Base-by-base conservation (phyloP, 2,888 invertebrate genomes). In the Bimastos eiseni region DNA sequence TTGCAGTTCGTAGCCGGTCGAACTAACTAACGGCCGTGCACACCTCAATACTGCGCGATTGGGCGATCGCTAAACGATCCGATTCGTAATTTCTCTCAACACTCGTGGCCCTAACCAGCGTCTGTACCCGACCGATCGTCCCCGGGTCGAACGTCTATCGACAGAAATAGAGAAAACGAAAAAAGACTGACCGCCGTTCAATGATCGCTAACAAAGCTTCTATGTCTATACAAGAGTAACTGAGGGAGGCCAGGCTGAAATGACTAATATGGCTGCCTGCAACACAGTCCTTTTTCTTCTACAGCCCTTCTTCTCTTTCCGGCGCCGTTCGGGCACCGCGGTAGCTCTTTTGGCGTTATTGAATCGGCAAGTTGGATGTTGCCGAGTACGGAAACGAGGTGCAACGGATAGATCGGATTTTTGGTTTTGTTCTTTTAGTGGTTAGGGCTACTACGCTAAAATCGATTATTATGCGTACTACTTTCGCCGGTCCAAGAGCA, bases 351-450 rank as follows among this genome's bases (percentile, higher is more conserved):
- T 37, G 86, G 86, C 86, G 36, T 37, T 86, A 36, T 34, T 37
- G 36, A 37, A 24, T 36, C 86, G 21, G 86, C 36, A 34, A 19
- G 86, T 86, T 86, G 21, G 86, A 36, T 37, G 86, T 37, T 86
- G 86, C 36, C 36, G 86, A 37, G 86, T 37, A 34, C 36, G 86
- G 86, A 86, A 86, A 34, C 33, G 86, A 86, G 86, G 86, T 86
- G 86, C 86, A 37, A 86, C 36, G 36, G 86, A 86, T 37, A 34
- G 86, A 86, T 86, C 86, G 86, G 86, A 37, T 86, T 86, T 86
- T 86, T 86, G 86, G 86, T 86, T 86, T 86, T 70, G 70, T 70
- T 86, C 86, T 34, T 86, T 37, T 34, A 86, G 86, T 37, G 36
- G 86, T 37, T 86, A 36, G 21, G 37, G 36, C 86, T 37, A 86